A percentile compares a stretch with the other conserved stretches of the same genome.
Conservation (phyloP, 2,797 vertebrate genomes). For the Enteromius viviparus region DNA sequence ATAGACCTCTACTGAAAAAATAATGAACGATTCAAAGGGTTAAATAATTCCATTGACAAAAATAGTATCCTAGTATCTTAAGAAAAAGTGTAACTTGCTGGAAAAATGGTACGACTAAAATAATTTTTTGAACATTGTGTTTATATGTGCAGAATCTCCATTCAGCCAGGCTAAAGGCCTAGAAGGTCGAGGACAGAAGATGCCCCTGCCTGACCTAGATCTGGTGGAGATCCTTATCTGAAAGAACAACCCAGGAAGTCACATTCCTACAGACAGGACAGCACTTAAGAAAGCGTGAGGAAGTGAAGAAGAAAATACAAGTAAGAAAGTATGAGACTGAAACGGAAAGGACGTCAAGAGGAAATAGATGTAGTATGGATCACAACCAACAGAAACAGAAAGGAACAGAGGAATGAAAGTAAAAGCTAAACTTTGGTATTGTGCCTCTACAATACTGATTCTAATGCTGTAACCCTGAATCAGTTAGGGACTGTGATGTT, state of each 20-base stretch:
- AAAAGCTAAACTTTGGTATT: background rate
- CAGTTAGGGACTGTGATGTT: background rate
- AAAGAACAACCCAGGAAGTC: constrained; percentile 8
- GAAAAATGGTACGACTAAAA: background rate
- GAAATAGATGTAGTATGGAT: background rate
- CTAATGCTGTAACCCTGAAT: background rate
- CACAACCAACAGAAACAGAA: background rate
- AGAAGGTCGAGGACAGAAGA: constrained; percentile 47
- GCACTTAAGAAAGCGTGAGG: background rate
- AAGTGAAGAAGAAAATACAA: background rate
- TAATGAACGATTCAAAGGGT: background rate
- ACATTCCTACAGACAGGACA: background rate
- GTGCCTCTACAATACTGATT: constrained; percentile 8
- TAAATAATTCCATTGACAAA: background rate
- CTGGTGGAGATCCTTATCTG: constrained; percentile 59
- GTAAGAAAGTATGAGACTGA: background rate
- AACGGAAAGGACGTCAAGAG: background rate
- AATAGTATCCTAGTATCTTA: background rate
- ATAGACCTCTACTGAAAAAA: background rate
- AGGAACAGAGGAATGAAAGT: background rate
- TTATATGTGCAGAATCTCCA: constrained; percentile 44
- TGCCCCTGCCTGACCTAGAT: constrained; percentile 47
- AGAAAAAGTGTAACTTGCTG: background rate
- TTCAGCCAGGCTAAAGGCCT: constrained; percentile 19
- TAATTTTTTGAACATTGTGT: background rate